phyloP scores from a whole-genome alignment of 2,113 vertebrate genomes.

The Dasypus novemcinctus region DNA sequence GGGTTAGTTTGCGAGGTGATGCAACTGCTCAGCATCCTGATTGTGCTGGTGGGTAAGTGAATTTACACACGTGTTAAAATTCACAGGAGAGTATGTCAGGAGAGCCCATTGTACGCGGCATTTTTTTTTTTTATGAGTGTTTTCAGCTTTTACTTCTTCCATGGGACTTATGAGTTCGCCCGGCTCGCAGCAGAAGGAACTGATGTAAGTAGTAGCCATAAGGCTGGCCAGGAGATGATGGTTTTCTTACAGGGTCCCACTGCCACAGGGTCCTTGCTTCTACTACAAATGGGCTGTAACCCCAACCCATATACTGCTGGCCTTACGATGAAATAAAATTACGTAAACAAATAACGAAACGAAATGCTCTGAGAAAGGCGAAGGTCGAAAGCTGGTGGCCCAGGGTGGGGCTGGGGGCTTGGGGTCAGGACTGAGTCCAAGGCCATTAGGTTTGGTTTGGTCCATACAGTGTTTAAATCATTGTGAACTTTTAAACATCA shows the following conservation, averaged over 20 bases:
- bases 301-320: neutral
- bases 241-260: neutral
- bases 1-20: too few species aligned
- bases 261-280: neutral
- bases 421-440: neutral
- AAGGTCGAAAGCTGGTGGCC: neutral
- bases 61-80: neutral
- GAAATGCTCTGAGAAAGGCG: neutral
- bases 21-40: neutral
- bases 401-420: neutral
- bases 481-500: conserved; percentile 38
- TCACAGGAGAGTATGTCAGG: neutral
- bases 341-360: too few species aligned
- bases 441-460: conserved; percentile 27
- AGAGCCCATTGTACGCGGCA: neutral
- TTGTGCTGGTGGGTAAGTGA: neutral
- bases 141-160: neutral
- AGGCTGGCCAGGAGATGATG: neutral
- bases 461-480: neutral
- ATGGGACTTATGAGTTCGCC: neutral
- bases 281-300: neutral
- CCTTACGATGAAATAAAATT: neutral
- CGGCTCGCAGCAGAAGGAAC: neutral
- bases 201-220: neutral
- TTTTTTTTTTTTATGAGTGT: neutral